Evolutionary conservation across 2,888 invertebrate genomes (phyloP).

Genomic region (Aspidiotus destructor): DNA sequence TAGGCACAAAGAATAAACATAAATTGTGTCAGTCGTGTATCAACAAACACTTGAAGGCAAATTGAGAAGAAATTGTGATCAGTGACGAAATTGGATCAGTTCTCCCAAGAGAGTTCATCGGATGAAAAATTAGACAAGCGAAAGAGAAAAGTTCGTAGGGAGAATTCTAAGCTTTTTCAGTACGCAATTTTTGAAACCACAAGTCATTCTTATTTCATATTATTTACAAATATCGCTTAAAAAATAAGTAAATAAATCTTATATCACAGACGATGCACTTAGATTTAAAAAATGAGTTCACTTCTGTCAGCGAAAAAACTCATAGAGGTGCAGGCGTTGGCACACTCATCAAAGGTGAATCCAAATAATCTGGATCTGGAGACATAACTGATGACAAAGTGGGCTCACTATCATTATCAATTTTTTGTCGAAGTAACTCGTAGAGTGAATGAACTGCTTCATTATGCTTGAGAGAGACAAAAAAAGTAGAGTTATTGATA

Average conservation of each 20-base stretch:
- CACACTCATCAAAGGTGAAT: slow-evolving; percentile 75
- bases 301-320: background rate
- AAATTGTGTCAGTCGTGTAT: no score
- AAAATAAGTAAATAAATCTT: slow-evolving; percentile 1
- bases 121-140: no score
- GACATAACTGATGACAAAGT: slow-evolving; percentile 39
- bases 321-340: slow-evolving; percentile 66
- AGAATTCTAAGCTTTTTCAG: no score
- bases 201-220: background rate
- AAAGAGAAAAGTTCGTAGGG: no score
- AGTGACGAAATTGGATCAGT: no score
- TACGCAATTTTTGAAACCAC: no score
- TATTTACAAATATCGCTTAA: background rate
- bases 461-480: slow-evolving; percentile 54
- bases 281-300: background rate
- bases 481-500: slow-evolving; percentile 11
- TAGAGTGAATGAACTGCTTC: slow-evolving; percentile 74
- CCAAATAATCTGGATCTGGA: slow-evolving; percentile 58
- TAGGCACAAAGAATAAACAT: no score
- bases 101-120: no score
- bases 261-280: background rate
- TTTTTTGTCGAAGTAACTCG: slow-evolving; percentile 66
- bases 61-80: no score
- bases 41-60: no score
- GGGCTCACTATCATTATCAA: slow-evolving; percentile 60